A percentile compares a stretch with the other conserved stretches of the same genome.
Evolutionary conservation across 2,113 vertebrate genomes (phyloP).

Genomic region (Hemiscyllium ocellatum): DNA sequence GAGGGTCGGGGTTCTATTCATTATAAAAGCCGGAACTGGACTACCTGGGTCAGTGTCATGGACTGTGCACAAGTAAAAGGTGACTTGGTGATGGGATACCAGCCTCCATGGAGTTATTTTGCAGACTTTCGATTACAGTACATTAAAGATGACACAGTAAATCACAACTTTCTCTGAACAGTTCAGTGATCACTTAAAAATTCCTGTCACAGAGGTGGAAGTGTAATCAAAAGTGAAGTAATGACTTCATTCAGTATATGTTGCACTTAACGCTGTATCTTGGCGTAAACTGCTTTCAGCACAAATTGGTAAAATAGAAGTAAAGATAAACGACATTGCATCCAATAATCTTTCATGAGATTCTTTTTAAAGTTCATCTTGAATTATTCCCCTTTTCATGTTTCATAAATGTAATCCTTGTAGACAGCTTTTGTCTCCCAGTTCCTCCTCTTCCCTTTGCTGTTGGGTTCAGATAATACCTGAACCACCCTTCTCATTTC

Average conservation of each 20-base stretch:
- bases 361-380: background rate
- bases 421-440: background rate
- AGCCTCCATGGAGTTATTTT: too few relatives aligned
- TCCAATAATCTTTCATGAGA: background rate
- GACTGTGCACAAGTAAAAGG: too few relatives aligned
- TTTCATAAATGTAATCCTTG: background rate
- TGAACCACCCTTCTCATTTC: background rate
- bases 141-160: background rate
- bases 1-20: too few relatives aligned
- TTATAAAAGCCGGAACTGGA: too few relatives aligned
- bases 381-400: background rate
- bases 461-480: background rate
- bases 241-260: background rate
- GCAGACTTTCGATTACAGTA: background rate
- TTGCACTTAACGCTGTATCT: background rate
- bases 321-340: background rate
- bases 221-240: background rate
- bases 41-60: too few relatives aligned
- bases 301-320: background rate
- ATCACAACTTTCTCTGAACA: background rate
- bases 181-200: background rate
- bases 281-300: background rate
- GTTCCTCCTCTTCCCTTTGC: background rate
- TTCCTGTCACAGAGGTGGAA: background rate
- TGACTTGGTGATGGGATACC: too few relatives aligned